A percentile compares a stretch with the other conserved stretches of the same genome.
phyloP scores from a whole-genome alignment of 2,888 invertebrate genomes.

The Antheraea assamensis region DNA sequence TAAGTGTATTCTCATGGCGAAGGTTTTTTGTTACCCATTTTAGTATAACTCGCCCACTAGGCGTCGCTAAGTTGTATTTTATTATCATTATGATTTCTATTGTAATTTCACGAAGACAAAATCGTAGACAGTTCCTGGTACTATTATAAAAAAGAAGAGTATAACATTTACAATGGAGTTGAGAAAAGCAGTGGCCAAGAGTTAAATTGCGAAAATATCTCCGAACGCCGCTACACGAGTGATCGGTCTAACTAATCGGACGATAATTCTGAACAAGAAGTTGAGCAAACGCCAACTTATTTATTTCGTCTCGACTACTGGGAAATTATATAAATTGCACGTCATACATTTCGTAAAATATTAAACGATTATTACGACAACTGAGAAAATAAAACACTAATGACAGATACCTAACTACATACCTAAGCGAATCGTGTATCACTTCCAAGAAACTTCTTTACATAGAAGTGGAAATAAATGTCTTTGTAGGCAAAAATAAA shows the following conservation, averaged over 20 bases:
- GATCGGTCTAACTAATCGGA: not conserved
- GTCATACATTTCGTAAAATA: not conserved
- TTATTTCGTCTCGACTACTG: not conserved
- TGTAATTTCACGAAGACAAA: too few relatives aligned
- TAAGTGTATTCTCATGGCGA: too few relatives aligned
- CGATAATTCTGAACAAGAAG: not conserved
- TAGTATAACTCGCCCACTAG: too few relatives aligned
- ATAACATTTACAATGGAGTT: not conserved
- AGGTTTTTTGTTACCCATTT: too few relatives aligned
- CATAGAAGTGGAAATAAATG: not conserved
- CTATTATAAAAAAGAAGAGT: not conserved
- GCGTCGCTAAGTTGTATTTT: too few relatives aligned
- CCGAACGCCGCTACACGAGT: not conserved
- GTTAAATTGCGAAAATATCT: not conserved
- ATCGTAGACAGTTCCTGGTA: not conserved
- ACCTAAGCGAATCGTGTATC: conserved; percentile 1
- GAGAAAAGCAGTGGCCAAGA: not conserved
- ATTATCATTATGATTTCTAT: too few relatives aligned
- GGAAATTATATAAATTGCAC: conserved; percentile 3
- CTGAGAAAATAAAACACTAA: not conserved
- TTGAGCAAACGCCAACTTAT: conserved; percentile 10
- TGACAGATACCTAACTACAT: not conserved
- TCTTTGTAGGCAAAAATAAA: not conserved
- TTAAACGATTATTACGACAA: not conserved
- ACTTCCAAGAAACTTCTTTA: not conserved